Percentiles rank a stretch among this genome's conserved stretches.
phyloP scores from a whole-genome alignment of 2,888 invertebrate genomes.

The Phrixothrix hirtus region DNA sequence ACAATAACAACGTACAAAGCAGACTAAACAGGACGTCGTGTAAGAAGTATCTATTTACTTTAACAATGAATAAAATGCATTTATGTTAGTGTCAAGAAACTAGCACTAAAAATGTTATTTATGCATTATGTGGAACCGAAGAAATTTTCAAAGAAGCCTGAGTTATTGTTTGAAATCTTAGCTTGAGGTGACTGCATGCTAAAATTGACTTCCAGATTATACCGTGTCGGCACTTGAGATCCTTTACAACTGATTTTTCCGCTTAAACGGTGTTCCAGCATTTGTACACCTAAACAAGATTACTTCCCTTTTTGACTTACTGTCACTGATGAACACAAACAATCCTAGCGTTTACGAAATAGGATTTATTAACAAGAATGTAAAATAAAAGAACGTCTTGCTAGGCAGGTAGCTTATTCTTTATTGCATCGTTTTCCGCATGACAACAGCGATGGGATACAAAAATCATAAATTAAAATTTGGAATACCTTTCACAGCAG shows the following conservation, averaged over 20 bases:
- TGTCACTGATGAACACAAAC: slow-evolving; percentile 11
- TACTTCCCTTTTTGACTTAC: slow-evolving; percentile 9
- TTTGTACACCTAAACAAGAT: slow-evolving; percentile 13
- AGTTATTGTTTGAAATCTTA: slow-evolving; percentile 10
- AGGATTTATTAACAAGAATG: slow-evolving; percentile 6
- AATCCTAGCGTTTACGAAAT: slow-evolving; percentile 8
- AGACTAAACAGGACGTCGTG: not conserved
- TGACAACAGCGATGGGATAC: no score
- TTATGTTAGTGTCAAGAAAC: slow-evolving; percentile 8
- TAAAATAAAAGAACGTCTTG: slow-evolving; percentile 1
- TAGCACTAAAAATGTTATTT: slow-evolving; percentile 8
- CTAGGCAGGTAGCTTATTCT: not conserved
- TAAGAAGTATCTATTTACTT: no score
- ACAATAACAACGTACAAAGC: not conserved
- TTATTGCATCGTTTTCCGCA: not conserved
- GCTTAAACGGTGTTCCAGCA: slow-evolving; percentile 10
- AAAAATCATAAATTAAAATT: no score
- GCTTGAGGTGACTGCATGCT: slow-evolving; percentile 5
- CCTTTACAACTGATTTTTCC: slow-evolving; percentile 9
- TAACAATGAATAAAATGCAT: slow-evolving; percentile 6
- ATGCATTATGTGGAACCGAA: slow-evolving; percentile 6
- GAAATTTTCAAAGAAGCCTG: slow-evolving; percentile 11
- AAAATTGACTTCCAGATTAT: slow-evolving; percentile 17
- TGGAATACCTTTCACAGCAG: no score
- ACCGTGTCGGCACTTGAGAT: slow-evolving; percentile 15